Conservation (phyloP, 2,113 vertebrate genomes). For the Lathamus discolor region DNA sequence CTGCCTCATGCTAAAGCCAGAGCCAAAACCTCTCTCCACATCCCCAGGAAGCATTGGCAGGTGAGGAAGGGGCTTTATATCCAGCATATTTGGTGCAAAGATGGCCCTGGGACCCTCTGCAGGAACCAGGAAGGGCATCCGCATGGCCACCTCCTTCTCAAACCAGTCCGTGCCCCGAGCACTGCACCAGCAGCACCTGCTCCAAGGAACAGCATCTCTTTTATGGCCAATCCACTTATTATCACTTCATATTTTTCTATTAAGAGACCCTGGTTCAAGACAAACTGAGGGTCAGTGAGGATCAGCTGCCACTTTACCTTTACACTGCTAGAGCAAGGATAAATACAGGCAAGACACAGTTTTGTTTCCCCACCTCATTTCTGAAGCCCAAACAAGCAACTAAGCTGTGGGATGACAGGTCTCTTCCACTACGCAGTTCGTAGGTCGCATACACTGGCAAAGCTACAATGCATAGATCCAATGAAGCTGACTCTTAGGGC, state of each 20-base stretch:
- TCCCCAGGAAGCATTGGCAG: accelerated
- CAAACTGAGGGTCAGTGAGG: accelerated
- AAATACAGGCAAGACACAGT: accelerated
- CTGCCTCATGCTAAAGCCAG: accelerated
- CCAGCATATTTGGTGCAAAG: accelerated
- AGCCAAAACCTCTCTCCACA: accelerated
- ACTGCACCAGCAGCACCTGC: not conserved
- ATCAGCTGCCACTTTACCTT: accelerated
- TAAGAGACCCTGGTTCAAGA: accelerated
- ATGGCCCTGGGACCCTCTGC: not conserved
- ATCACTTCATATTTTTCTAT: not conserved
- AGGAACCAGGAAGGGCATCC: not conserved
- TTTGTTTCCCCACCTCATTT: not conserved
- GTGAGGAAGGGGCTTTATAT: not conserved
- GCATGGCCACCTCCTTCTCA: accelerated
- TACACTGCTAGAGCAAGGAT: accelerated
- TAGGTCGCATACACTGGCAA: accelerated
- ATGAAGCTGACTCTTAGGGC: accelerated
- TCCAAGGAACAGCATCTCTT: not conserved
- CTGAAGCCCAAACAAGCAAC: not conserved
- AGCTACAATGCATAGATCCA: not conserved
- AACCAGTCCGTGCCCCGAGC: not conserved
- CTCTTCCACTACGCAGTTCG: not conserved
- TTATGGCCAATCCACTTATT: accelerated
- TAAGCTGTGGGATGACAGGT: accelerated